Conservation (phyloP, 1,140 invertebrate species). For the Belonocnema kinseyi region DNA sequence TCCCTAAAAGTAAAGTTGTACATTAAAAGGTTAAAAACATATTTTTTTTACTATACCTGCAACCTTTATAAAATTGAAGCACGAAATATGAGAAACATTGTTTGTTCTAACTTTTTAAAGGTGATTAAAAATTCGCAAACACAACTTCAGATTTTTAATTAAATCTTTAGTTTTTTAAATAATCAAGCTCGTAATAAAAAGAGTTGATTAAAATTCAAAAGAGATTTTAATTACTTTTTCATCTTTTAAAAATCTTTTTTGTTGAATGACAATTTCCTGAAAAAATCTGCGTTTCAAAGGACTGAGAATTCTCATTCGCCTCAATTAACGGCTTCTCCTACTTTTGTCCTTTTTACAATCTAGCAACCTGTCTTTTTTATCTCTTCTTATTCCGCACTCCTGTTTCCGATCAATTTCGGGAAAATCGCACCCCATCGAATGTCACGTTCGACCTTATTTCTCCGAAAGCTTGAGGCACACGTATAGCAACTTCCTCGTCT, state of each 20-base stretch:
- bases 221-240: no score
- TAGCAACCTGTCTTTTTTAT: neutral
- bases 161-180: neutral
- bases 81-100: no score
- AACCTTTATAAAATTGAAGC: no score
- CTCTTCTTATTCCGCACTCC: neutral
- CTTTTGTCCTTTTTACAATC: neutral
- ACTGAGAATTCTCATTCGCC: neutral
- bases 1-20: no score
- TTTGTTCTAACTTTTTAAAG: no score
- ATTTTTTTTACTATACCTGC: no score
- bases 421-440: constrained; percentile 3
- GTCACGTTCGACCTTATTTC: constrained; percentile 49
- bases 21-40: no score
- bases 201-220: no score
- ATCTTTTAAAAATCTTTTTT: no score
- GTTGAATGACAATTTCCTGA: neutral
- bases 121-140: no score
- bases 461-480: constrained; percentile 32
- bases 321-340: neutral
- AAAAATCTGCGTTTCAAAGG: neutral
- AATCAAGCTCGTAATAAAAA: neutral
- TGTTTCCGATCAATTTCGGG: constrained; percentile 35
- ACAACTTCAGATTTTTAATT: no score
- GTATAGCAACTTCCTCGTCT: neutral